phyloP scores from a whole-genome alignment of 2,888 invertebrate genomes.

The Acleris emargana region DNA sequence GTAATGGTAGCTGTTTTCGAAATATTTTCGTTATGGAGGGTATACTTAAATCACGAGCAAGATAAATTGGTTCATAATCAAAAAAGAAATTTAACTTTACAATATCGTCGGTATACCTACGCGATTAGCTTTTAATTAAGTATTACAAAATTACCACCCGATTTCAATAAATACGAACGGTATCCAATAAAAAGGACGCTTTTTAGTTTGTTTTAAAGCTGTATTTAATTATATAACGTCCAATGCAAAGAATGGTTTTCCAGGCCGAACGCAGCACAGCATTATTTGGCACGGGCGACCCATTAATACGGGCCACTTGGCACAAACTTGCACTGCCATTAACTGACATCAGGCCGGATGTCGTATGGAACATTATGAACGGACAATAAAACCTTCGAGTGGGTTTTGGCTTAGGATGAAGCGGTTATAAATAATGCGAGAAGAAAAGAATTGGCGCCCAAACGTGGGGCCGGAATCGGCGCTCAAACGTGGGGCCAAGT shows the following conservation, averaged over 20 bases:
- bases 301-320: constrained; percentile 71
- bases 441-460: constrained; percentile 55
- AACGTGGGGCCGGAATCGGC: constrained; percentile 46
- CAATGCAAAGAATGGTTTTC: constrained; percentile 29
- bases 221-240: constrained; percentile 34
- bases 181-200: constrained; percentile 10
- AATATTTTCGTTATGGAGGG: too few species aligned
- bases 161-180: too few species aligned
- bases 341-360: constrained; percentile 78
- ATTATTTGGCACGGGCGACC: constrained; percentile 71
- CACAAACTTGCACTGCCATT: constrained; percentile 68
- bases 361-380: constrained; percentile 76
- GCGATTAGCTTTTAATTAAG: too few species aligned
- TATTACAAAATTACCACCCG: neutral
- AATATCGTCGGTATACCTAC: too few species aligned
- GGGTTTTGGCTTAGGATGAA: constrained; percentile 49
- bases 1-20: too few species aligned
- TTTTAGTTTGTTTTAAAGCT: too few species aligned
- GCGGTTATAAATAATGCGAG: constrained; percentile 28
- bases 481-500: constrained; percentile 24
- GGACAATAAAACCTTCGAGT: constrained; percentile 72
- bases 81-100: too few species aligned
- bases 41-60: too few species aligned
- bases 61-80: too few species aligned
- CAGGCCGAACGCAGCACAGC: constrained; percentile 51